phyloP scores from a whole-genome alignment of 2,888 invertebrate species.

The Cataglyphis cursor region DNA sequence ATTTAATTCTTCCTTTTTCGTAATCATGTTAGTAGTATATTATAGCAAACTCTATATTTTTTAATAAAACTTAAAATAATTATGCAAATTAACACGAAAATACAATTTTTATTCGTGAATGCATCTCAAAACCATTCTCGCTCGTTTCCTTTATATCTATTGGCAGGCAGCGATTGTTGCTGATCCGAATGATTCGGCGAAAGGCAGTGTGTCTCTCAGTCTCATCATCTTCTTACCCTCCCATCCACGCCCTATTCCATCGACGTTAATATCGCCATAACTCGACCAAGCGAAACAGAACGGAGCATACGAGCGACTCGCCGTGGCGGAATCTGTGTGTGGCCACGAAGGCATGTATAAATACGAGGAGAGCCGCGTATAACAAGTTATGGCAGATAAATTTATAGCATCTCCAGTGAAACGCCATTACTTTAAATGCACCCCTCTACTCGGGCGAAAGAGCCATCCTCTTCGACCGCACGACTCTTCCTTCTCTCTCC shows the following conservation, averaged over 20 bases:
- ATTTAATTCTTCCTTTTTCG: neutral
- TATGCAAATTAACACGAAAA: neutral
- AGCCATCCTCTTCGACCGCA: slow-evolving; percentile 70
- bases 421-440: slow-evolving; percentile 86
- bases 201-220: slow-evolving; percentile 57
- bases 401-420: slow-evolving; percentile 87
- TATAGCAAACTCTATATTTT: neutral
- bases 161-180: slow-evolving; percentile 42
- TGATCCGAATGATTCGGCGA: slow-evolving; percentile 60
- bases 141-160: slow-evolving; percentile 1
- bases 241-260: slow-evolving; percentile 68
- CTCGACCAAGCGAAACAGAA: slow-evolving; percentile 70
- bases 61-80: neutral
- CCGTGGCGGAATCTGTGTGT: slow-evolving; percentile 80
- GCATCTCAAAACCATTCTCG: slow-evolving; percentile 5
- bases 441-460: slow-evolving; percentile 69
- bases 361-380: slow-evolving; percentile 86
- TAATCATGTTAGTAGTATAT: neutral
- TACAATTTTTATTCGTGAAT: neutral
- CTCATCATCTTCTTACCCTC: slow-evolving; percentile 56
- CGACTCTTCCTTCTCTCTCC: slow-evolving; percentile 62
- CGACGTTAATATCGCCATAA: slow-evolving; percentile 68
- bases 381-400: slow-evolving; percentile 87
- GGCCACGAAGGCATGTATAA: slow-evolving; percentile 85
- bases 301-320: slow-evolving; percentile 61